A percentile compares a stretch with the other conserved stretches of the same genome.
These are phyloP conservation scores for Icerya purchasi DNA, from an alignment of 2,888 invertebrate species.

Conservation along the genomic window DNA sequence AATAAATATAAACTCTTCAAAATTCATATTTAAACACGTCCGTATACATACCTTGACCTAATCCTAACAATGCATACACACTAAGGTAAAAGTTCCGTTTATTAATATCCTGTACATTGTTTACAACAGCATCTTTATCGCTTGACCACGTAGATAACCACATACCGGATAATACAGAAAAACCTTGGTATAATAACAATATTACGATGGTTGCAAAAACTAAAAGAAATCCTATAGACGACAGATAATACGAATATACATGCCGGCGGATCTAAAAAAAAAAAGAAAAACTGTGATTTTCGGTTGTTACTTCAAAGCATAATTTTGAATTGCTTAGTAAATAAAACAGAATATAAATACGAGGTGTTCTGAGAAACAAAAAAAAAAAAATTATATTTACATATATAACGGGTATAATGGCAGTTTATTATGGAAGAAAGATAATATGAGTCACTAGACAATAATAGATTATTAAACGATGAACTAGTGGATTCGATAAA, in stretches of 20 bases:
- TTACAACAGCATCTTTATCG: slow-evolving; percentile 31
- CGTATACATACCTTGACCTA: slow-evolving; percentile 57
- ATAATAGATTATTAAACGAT: too few relatives aligned
- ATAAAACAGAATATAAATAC: too few relatives aligned
- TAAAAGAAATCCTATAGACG: slow-evolving; percentile 57
- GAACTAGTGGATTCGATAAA: too few relatives aligned
- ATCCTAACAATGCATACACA: slow-evolving; percentile 71
- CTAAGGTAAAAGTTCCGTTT: slow-evolving; percentile 60
- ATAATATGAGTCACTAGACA: too few relatives aligned
- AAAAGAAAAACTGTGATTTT: slow-evolving; percentile 1
- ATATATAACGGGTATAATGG: too few relatives aligned
- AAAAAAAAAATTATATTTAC: too few relatives aligned
- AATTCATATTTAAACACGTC: too few relatives aligned
- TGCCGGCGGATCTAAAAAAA: slow-evolving; percentile 49
- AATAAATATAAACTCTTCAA: too few relatives aligned
- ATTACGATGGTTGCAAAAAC: slow-evolving; percentile 50
- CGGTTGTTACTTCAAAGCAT: slow-evolving; percentile 22
- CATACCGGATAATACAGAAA: slow-evolving; percentile 67
- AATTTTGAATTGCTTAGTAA: too few relatives aligned
- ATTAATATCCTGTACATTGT: slow-evolving; percentile 23
- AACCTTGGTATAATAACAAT: slow-evolving; percentile 59
- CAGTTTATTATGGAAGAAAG: too few relatives aligned
- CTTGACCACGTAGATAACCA: slow-evolving; percentile 72
- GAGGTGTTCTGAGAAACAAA: too few relatives aligned
- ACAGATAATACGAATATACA: slow-evolving; percentile 75